Conservation (phyloP, 2,113 vertebrate species). For the Dermatemys mawii region DNA sequence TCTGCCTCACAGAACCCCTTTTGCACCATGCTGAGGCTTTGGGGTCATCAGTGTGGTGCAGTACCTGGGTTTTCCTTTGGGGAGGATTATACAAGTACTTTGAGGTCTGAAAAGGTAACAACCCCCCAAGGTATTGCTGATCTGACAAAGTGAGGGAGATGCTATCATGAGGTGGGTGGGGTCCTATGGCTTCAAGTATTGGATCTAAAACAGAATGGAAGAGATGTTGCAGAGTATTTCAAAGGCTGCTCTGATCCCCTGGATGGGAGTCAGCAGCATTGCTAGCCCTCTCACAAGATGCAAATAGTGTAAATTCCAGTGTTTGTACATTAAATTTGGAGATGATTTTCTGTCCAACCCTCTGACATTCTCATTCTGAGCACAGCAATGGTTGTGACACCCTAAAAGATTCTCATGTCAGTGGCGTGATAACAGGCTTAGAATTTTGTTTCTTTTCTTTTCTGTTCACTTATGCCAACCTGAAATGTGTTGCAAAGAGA, state of each 20-base stretch:
- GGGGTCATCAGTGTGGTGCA: not conserved
- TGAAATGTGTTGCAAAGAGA: not conserved
- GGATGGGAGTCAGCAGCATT: not conserved
- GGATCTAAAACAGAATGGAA: not conserved
- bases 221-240: not conserved
- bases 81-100: not conserved
- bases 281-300: not conserved
- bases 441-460: not conserved
- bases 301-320: rapidly evolving
- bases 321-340: not conserved
- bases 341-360: not conserved
- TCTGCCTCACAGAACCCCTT: not conserved
- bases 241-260: not conserved
- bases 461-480: rapidly evolving
- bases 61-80: not conserved
- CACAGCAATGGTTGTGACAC: not conserved
- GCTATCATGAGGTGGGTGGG: not conserved
- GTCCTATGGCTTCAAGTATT: not conserved
- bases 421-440: not conserved
- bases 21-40: not conserved
- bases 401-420: not conserved
- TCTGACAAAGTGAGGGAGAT: not conserved
- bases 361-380: not conserved
- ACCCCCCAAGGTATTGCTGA: not conserved
- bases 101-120: not conserved